Evolutionary conservation across 2,113 vertebrate species (phyloP), one percentile per base, ranked within the genome.

Genomic region (Brachyistius frenatus): DNA sequence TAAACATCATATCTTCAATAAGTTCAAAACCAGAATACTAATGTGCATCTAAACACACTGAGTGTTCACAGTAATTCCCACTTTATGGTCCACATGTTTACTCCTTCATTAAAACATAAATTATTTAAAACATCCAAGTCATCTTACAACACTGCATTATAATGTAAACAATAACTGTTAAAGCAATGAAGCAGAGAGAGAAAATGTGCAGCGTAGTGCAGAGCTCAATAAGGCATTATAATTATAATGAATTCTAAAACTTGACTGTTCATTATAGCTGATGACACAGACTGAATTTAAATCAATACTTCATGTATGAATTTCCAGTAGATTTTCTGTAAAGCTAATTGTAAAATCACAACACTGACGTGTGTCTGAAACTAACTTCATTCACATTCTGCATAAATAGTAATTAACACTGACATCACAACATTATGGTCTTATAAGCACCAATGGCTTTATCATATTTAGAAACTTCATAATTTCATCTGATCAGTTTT

Each of bases 81-180:
- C 63, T 84, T 84, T 16, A 8, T 0, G 0, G 73, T 55, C 39
- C 32, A 63, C 5, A 33, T 32, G 10, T 57, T 67, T 55, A 15
- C 5, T 49, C 23, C 41, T 56, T 75, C 69, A 78, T 81, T 57
- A 60, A 5, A 7, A 66, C 23, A 39, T 11, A 62, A 44, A 44
- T 14, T 3, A 74, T 74, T 74, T 23, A 7, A 61, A 72, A 73
- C 23, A 58, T 49, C 36, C 16, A 69, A 35, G 31, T 41, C 41
- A 50, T 37, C 41, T 23, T 49, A 61, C 3, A 71, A 72, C 0
- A 60, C 14, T 69, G n/a, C 32, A 64, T 53, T 61, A 44, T 35
- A 61, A 74, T 80, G 78, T 87, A 84, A 88, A 87, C 80, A 77
- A 66, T 30, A n/a, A n/a, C 4, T 57, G 49, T 66, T 41, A 68